Evolutionary conservation across 2,113 vertebrate species (phyloP).

Genomic region (Elanus axillaris): DNA sequence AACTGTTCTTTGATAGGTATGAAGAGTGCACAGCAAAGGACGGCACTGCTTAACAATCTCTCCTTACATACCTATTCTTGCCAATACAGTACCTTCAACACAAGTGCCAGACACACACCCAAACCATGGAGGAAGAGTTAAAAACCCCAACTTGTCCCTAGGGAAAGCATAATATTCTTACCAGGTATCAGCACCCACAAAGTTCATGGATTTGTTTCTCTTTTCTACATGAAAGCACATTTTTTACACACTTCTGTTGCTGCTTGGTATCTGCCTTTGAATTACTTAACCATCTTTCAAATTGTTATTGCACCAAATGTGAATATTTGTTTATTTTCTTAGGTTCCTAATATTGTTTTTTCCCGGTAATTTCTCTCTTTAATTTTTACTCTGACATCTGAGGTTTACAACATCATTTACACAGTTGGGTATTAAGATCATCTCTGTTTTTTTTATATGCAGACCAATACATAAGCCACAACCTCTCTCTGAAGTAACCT

Average conservation of each 20-base stretch:
- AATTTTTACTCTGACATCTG: neutral
- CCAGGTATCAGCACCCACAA: neutral
- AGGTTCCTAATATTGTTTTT: neutral
- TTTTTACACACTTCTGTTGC: neutral
- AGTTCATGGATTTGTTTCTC: neutral
- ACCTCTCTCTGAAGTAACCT: neutral
- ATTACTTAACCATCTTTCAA: neutral
- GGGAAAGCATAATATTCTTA: neutral
- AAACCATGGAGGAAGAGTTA: accelerated
- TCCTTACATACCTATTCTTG: neutral
- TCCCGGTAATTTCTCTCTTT: neutral
- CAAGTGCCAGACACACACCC: neutral
- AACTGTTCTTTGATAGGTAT: neutral
- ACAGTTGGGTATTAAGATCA: neutral
- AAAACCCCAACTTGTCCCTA: neutral
- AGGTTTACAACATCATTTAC: neutral
- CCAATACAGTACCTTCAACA: neutral
- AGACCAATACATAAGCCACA: neutral
- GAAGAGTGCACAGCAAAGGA: neutral
- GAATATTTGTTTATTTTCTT: neutral
- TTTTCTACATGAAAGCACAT: neutral
- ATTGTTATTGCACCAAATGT: neutral
- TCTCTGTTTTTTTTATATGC: neutral
- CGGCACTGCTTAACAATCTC: neutral
- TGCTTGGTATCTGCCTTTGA: neutral